Percentiles rank a stretch among this genome's conserved stretches.
These are phyloP conservation scores for Eueremaeus valkanovi DNA, from an alignment of 2,888 invertebrate genomes.

Conservation along the genomic window DNA sequence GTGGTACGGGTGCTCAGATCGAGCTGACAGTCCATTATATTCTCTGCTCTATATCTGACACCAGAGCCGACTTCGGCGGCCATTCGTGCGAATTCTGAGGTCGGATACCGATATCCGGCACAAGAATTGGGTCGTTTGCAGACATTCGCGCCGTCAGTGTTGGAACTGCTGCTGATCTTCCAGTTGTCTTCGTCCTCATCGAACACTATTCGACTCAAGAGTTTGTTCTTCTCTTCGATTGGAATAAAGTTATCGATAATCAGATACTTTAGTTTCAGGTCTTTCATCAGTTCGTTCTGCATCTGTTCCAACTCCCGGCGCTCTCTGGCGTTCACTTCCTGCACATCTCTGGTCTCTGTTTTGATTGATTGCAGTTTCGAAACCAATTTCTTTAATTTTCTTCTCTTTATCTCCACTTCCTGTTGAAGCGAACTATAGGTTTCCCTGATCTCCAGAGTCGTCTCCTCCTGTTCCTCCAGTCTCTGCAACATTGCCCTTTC, in stretches of 20 bases:
- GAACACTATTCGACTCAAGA: slow-evolving; percentile 68
- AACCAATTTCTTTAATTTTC: slow-evolving; percentile 84
- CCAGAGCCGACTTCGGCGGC: slow-evolving; percentile 56
- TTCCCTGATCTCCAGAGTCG: slow-evolving; percentile 79
- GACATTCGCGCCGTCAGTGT: background rate
- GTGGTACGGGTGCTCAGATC: slow-evolving; percentile 74
- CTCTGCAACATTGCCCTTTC: slow-evolving; percentile 90
- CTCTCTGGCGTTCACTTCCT: slow-evolving; percentile 84
- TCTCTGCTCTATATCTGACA: slow-evolving; percentile 58
- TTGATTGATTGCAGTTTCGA: slow-evolving; percentile 70
- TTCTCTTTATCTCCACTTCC: slow-evolving; percentile 93
- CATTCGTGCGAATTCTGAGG: slow-evolving; percentile 60
- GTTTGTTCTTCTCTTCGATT: slow-evolving; percentile 68
- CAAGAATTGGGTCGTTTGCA: slow-evolving; percentile 63
- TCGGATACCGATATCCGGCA: slow-evolving; percentile 62
- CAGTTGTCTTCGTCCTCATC: slow-evolving; percentile 80
- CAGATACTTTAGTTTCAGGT: slow-evolving; percentile 75
- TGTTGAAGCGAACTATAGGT: slow-evolving; percentile 89
- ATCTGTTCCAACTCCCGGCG: slow-evolving; percentile 85
- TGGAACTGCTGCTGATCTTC: slow-evolving; percentile 50
- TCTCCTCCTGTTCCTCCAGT: slow-evolving; percentile 89
- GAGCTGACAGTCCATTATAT: slow-evolving; percentile 68
- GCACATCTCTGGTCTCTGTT: slow-evolving; percentile 73
- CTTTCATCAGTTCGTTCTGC: slow-evolving; percentile 81
- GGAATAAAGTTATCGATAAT: slow-evolving; percentile 54